Evolutionary conservation across 2,888 invertebrate species (phyloP), one percentile per base, ranked within the genome.

Genomic region (Diarsia rubi): DNA sequence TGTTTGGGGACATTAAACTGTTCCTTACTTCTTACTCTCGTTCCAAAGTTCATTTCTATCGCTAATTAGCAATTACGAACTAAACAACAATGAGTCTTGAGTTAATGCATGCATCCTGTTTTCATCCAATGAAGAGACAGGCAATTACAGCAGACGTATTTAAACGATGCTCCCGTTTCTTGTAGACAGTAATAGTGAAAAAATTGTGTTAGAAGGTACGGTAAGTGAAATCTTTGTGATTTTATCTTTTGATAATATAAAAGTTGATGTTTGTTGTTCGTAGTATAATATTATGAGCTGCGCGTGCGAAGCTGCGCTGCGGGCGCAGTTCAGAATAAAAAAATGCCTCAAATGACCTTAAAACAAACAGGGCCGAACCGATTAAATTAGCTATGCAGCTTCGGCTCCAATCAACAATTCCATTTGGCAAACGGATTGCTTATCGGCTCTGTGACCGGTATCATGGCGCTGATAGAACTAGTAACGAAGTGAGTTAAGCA

Each of bases 51-150:
- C n/a, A 57, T 57, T 47, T 42, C 42, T 42, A 42, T 24, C 16
- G 14, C 31, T 44, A 44, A 45, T 80, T 49, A 45, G 3, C 74
- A 73, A 73, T 80, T 73, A 24, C 2, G 31, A 14, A 73, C 9
- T 37, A 49, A 59, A 73, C n/a, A n/a, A n/a, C n/a, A n/a, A n/a
- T 44, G 21, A 16, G 47, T 24, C 19, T 31, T 52, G 3, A 31
- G 59, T 60, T 73, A 75, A 80, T 80, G 14, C 44, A 45, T 24
- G 0, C 75, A 73, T 75, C 75, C 75, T 75, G 75, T 80, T 80
- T 14, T 42, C 71, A n/a, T 37, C 24, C 24, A 73, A 59, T 60
- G 14, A 73, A n/a, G 42, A 24, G 31, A 12, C 73, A 73, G 49
- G 73, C 44, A 80, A 81, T 73, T 80, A 60, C 21, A 19, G 27